Evolutionary conservation across 1,140 invertebrate species (phyloP).

Genomic region (Brachionus sp.): DNA sequence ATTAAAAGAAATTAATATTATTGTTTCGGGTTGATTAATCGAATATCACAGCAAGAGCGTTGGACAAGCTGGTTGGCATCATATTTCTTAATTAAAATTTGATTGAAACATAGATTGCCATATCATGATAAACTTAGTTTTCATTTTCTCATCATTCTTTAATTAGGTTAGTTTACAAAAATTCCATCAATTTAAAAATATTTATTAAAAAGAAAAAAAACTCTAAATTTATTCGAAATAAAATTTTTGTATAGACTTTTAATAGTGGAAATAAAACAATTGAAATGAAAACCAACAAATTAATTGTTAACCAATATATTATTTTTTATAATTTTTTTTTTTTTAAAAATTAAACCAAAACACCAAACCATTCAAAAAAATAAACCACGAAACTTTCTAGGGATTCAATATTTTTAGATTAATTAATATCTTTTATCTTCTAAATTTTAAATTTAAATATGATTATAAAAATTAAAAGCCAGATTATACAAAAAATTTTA

Average conservation of each 20-base stretch:
- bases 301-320: background rate
- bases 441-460: background rate
- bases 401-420: background rate
- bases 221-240: background rate
- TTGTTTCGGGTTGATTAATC: background rate
- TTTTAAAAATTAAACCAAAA: background rate
- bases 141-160: background rate
- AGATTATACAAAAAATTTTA: background rate
- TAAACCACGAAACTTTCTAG: background rate
- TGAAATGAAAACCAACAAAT: background rate
- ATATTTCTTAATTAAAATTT: background rate
- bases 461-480: background rate
- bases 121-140: background rate
- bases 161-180: background rate
- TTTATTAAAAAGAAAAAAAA: background rate
- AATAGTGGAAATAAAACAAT: background rate
- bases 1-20: background rate
- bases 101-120: background rate
- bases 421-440: background rate
- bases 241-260: background rate
- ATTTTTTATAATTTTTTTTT: too few relatives aligned
- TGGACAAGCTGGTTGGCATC: background rate
- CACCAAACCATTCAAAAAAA: background rate
- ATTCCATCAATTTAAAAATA: background rate
- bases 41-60: background rate